phyloP scores from a whole-genome alignment of 1,140 invertebrate genomes.

The Harlomillsia oculata region DNA sequence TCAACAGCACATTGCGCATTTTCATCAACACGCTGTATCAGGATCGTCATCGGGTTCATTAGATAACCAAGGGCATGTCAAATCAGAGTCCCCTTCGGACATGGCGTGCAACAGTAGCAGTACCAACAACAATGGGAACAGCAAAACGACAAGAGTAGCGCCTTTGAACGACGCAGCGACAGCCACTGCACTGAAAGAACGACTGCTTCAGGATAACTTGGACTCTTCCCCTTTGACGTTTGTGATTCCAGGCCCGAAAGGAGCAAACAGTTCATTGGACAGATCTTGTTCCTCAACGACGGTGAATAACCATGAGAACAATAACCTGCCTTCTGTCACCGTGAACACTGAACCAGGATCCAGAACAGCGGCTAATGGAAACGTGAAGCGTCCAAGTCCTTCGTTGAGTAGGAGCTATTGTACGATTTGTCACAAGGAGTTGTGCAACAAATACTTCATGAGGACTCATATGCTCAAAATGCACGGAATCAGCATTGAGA shows the following conservation, averaged over 20 bases:
- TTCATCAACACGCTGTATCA: conserved; percentile 19
- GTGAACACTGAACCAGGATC: not conserved
- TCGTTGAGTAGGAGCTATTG: conserved; percentile 70
- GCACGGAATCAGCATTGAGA: conserved; percentile 94
- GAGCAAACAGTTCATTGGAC: not conserved
- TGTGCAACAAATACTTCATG: conserved; percentile 99
- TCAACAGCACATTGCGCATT: conserved; percentile 50
- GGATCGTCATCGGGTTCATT: not conserved
- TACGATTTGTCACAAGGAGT: conserved; percentile 97
- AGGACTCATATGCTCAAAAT: conserved; percentile 99
- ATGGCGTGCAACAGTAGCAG: not conserved
- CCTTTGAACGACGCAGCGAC: conserved; percentile 1
- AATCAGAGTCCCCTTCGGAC: conserved; percentile 10
- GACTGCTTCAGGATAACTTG: not conserved
- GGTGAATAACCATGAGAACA: conserved; percentile 12
- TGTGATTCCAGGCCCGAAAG: conserved; percentile 14
- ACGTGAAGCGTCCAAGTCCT: conserved; percentile 38
- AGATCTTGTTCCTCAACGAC: conserved; percentile 5
- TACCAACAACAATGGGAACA: conserved; percentile 4
- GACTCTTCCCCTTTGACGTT: conserved; percentile 29
- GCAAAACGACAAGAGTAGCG: not conserved
- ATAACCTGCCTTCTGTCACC: not conserved
- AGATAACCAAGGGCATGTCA: too few species aligned
- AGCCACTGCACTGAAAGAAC: conserved; percentile 6
- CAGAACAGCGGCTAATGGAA: not conserved